Evolutionary conservation across 2,797 vertebrate species (phyloP), one percentile per base, ranked within the genome.

Genomic region (Danio tinwini): DNA sequence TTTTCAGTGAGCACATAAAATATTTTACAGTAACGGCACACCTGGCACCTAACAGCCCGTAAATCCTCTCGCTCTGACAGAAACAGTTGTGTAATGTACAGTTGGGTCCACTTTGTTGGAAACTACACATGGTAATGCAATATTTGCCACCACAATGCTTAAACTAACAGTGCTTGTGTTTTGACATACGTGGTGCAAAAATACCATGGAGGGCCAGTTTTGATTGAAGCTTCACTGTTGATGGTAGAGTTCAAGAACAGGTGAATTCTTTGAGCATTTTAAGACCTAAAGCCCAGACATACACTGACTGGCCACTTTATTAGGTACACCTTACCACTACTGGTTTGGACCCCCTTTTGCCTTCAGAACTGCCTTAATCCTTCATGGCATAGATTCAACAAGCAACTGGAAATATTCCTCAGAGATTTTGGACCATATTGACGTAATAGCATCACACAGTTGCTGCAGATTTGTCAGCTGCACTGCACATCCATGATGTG

Each of bases 1-100:
- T 87, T n/a, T 91, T 90, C 76, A 84, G 84, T 70, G 79, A 84
- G 81, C 85, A 49, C 83, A 85, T 87, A 89, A 29, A 89, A 92
- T 87, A 83, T 88, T 91, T 91, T 84, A 89, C 80, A 81, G 85
- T 85, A 74, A 84, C 79, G 82, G 85, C 87, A 90, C 86, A 91
- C 88, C 89, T 88, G 88, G 86, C 75, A 85, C 53, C 69, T 55
- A 44, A 62, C 75, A 84, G 87, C 83, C 81, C 70, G 79, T 84
- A 88, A 92, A 91, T 89, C 84, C 85, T 65, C 55, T 80, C 72
- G 63, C 81, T 85, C 87, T 85, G 83, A 73, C 69, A 80, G 40
- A 64, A 53, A 79, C 58, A 63, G 69, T 80, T 73, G 68, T 56
- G 69, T 63, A 79, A 63, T 62, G 59, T 55, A 63, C 50, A 63